These are phyloP conservation scores for Chironomus striatipennis DNA, from an alignment of 1,140 invertebrate genomes.

Conservation along the genomic window DNA sequence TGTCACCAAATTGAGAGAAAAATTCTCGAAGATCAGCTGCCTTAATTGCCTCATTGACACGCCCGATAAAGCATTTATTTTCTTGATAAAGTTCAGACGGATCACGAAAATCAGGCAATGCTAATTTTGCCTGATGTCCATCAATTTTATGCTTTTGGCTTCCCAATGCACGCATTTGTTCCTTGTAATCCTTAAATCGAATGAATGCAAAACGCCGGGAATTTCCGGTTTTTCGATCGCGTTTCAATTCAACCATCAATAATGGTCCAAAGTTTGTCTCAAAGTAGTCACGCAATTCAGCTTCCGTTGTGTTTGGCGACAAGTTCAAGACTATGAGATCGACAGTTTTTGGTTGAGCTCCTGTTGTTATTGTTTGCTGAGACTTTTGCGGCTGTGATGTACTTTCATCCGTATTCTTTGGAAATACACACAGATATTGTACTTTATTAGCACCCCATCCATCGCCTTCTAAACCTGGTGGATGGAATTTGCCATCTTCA, in stretches of 20 bases:
- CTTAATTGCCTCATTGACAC: not conserved
- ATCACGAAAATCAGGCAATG: constrained; percentile 62
- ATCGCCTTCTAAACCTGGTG: constrained; percentile 34
- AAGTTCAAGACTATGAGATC: constrained; percentile 74
- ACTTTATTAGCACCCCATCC: constrained; percentile 39
- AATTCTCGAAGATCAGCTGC: not conserved
- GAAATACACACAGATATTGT: constrained; percentile 43
- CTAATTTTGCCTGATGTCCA: constrained; percentile 71
- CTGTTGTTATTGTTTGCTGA: not conserved
- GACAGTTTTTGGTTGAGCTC: constrained; percentile 9
- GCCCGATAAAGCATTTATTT: constrained; percentile 15
- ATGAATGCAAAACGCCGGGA: constrained; percentile 82
- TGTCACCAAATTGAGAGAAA: constrained; percentile 3
- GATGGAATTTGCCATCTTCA: constrained; percentile 28
- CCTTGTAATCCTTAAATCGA: constrained; percentile 61
- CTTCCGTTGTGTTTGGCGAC: constrained; percentile 69
- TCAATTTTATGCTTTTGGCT: constrained; percentile 63
- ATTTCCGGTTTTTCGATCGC: constrained; percentile 63
- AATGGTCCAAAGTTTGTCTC: constrained; percentile 61
- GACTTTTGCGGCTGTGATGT: not conserved
- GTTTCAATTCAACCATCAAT: constrained; percentile 62
- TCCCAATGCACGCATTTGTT: constrained; percentile 52
- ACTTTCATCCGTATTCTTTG: constrained; percentile 34
- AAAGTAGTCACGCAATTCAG: constrained; percentile 64
- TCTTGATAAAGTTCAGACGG: not conserved